Conservation (phyloP, 2,888 invertebrate species). For the Formica aserva region DNA sequence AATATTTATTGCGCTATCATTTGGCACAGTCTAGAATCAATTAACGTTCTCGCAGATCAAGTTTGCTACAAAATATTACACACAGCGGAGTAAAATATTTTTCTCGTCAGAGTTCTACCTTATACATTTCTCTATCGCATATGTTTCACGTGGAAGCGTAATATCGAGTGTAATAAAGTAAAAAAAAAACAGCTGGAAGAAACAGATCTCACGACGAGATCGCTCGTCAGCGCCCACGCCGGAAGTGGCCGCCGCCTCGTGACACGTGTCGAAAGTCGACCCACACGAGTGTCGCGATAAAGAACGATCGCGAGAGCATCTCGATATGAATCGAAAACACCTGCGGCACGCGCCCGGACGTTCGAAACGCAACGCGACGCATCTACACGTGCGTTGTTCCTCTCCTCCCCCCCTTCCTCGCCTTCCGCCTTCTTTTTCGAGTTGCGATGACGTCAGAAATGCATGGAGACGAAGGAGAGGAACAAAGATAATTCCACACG, state of each 20-base stretch:
- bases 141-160: neutral
- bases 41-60: neutral
- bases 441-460: neutral
- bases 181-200: neutral
- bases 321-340: conserved; percentile 68
- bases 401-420: neutral
- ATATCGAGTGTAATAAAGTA: neutral
- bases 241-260: conserved; percentile 59
- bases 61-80: neutral
- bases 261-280: conserved; percentile 67
- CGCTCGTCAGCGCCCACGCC: conserved; percentile 42
- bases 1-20: neutral
- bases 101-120: neutral
- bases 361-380: neutral
- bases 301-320: conserved; percentile 53
- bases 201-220: conserved; percentile 16
- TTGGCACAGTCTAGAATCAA: neutral
- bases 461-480: conserved; percentile 34
- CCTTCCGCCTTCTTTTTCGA: neutral
- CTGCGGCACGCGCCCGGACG: conserved; percentile 72
- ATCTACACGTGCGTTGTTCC: neutral
- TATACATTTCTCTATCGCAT: neutral
- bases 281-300: conserved; percentile 48
- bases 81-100: neutral
- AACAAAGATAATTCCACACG: conserved; percentile 49